These are phyloP conservation scores for Dicrurus megarhynchus DNA, from an alignment of 2,113 vertebrate genomes.

Conservation along the genomic window DNA sequence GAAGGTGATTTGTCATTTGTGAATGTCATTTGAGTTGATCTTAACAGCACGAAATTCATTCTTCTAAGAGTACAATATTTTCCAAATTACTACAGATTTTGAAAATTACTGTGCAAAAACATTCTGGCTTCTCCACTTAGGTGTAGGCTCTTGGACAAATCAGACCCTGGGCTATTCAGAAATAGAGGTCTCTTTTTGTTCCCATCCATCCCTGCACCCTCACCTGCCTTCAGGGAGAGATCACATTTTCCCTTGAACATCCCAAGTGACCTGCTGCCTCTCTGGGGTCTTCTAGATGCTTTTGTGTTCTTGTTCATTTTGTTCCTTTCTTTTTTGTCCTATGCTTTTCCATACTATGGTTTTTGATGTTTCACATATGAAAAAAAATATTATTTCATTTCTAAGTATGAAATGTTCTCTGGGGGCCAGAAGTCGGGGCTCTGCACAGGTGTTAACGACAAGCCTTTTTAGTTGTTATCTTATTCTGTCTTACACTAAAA, in stretches of 20 bases:
- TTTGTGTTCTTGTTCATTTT: neutral
- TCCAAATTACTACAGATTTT: neutral
- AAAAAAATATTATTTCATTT: neutral
- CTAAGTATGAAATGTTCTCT: neutral
- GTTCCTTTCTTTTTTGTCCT: neutral
- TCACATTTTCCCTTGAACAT: neutral
- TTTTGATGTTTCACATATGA: neutral
- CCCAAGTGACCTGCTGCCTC: neutral
- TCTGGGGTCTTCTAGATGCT: neutral
- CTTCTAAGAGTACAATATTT: neutral
- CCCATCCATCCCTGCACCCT: accelerated
- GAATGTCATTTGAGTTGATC: neutral
- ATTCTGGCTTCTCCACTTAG: neutral
- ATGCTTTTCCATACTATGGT: neutral
- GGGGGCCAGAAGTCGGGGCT: neutral
- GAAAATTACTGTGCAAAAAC: neutral
- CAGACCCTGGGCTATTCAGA: neutral
- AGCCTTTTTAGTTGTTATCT: too few relatives aligned
- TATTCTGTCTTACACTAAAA: too few relatives aligned
- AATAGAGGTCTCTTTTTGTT: neutral
- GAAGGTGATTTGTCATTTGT: neutral
- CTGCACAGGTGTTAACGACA: neutral
- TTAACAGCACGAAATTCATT: neutral
- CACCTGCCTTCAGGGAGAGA: neutral
- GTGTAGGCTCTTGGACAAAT: neutral